Percentiles rank a stretch among this genome's conserved stretches.
Evolutionary conservation across 2,888 invertebrate species (phyloP).

Genomic region (Operophtera brumata): DNA sequence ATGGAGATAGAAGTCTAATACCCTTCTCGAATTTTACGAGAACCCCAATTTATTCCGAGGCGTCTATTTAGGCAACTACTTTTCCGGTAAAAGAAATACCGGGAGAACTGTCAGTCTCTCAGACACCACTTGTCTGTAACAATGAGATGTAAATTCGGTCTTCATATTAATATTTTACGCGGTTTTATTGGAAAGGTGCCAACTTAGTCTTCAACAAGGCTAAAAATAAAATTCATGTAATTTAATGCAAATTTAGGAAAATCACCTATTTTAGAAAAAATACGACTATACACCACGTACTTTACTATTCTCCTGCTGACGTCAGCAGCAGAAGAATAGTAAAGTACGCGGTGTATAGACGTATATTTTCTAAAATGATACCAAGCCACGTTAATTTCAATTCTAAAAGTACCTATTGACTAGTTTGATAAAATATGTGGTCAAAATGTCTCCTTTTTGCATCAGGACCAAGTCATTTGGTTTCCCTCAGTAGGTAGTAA

Average conservation of each 20-base stretch:
- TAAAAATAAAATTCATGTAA: slow-evolving; percentile 7
- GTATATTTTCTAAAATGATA: too few relatives aligned
- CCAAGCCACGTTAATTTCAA: too few relatives aligned
- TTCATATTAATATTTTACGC: slow-evolving; percentile 12
- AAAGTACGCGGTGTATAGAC: too few relatives aligned
- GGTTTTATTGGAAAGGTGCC: slow-evolving; percentile 15
- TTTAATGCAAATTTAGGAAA: not conserved
- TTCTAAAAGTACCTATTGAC: too few relatives aligned
- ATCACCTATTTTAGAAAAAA: too few relatives aligned
- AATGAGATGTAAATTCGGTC: slow-evolving; percentile 18
- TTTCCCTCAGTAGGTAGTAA: too few relatives aligned
- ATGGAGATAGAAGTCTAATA: slow-evolving; percentile 21
- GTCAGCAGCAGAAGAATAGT: too few relatives aligned
- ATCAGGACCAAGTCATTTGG: too few relatives aligned
- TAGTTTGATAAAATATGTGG: too few relatives aligned
- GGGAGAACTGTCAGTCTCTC: slow-evolving; percentile 22
- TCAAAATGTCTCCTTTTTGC: too few relatives aligned
- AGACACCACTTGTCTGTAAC: slow-evolving; percentile 11
- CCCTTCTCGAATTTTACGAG: slow-evolving; percentile 32
- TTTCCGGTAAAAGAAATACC: slow-evolving; percentile 24
- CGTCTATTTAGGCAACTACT: slow-evolving; percentile 30
- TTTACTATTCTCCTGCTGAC: too few relatives aligned
- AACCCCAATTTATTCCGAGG: slow-evolving; percentile 39
- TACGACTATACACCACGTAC: too few relatives aligned
- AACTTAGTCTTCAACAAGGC: slow-evolving; percentile 13